Evolutionary conservation across 2,888 invertebrate genomes (phyloP), one percentile per base, ranked within the genome.

Genomic region (Hesperia comma): DNA sequence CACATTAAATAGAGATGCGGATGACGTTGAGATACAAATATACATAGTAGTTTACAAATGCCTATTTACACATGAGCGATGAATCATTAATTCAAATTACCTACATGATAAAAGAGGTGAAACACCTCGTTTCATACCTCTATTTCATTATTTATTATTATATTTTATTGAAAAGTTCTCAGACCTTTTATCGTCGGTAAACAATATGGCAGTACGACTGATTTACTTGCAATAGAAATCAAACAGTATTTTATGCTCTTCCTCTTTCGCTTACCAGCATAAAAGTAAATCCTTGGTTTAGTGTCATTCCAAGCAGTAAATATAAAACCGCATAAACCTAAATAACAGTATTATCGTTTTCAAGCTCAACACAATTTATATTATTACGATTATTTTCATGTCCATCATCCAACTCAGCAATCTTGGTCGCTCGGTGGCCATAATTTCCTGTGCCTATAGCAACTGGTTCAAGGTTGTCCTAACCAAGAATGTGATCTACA

Each of bases 401-500:
- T 46, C 17, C 1, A n/a, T 40, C 32, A 33, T 60, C 21, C 15
- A 46, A n/a, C 19, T 33, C 14, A 12, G 15, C 37, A 12, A 37
- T 10, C 56, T 46, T 63, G 57, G 63, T 26, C 17, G 17, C 56
- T 46, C 56, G 57, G 63, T 26, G 32, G 26, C 32, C 37, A 21
- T 51, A 63, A n/a, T 57, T 55, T 43, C 43, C 33, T 43, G 63
- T 56, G 63, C 33, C 55, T 26, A 37, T 14, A 41, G 63, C 63
- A 57, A 64, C 57, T 64, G 57, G 57, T 51, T 63, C 63, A 64
- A 64, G 64, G 64, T 57, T 57, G 56, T 63, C 26, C 41, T 56
- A n/a, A 64, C 40, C 57, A 17, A 51, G 63, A 64, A 64, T 64
- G 64, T 49, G 49, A 53, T 64, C 57, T 64, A 51, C 64, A 58